Evolutionary conservation across 2,888 invertebrate genomes (phyloP).

Genomic region (Cantharis flavilabris): DNA sequence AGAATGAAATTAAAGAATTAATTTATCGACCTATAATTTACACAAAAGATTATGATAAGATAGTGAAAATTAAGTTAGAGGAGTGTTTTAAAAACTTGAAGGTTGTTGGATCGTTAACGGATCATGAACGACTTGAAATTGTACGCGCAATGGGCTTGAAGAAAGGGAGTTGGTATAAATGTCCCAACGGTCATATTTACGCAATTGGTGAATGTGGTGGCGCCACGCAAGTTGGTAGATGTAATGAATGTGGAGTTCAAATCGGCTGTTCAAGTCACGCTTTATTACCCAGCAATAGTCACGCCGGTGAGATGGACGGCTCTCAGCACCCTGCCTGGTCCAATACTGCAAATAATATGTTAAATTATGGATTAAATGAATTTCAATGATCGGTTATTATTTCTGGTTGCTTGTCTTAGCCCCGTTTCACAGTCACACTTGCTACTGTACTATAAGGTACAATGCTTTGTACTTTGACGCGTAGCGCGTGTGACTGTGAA

Average conservation of each 20-base stretch:
- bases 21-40: too few species aligned
- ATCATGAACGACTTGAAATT: slow-evolving; percentile 60
- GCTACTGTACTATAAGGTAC: too few species aligned
- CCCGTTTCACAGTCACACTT: too few species aligned
- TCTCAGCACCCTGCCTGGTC: slow-evolving; percentile 52
- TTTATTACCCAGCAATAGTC: slow-evolving; percentile 55
- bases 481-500: too few species aligned
- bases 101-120: slow-evolving; percentile 41
- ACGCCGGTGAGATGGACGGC: slow-evolving; percentile 48
- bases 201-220: slow-evolving; percentile 71
- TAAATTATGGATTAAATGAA: slow-evolving; percentile 48
- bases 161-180: slow-evolving; percentile 72
- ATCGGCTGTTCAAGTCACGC: slow-evolving; percentile 65
- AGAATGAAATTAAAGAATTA: too few species aligned
- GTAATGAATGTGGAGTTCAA: slow-evolving; percentile 61
- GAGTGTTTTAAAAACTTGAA: neutral
- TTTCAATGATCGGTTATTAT: too few species aligned
- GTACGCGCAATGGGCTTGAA: slow-evolving; percentile 61
- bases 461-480: too few species aligned
- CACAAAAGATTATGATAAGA: too few species aligned
- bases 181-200: slow-evolving; percentile 71
- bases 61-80: too few species aligned
- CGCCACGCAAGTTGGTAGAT: slow-evolving; percentile 59
- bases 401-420: too few species aligned
- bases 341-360: slow-evolving; percentile 60